Conservation (phyloP, 2,113 vertebrate genomes). For the Catharus minimus region DNA sequence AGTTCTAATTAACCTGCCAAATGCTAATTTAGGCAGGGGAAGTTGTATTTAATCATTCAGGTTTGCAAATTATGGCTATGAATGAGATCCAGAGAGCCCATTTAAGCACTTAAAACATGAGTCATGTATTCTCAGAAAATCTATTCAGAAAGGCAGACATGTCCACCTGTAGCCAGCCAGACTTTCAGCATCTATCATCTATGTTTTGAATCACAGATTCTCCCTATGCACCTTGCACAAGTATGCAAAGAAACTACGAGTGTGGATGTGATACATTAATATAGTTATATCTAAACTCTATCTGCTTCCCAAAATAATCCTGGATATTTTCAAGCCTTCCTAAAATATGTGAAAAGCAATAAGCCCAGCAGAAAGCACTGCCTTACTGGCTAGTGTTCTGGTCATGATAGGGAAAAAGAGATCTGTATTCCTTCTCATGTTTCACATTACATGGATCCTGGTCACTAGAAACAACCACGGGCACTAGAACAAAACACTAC, state of each 20-base stretch:
- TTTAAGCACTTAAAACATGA: neutral
- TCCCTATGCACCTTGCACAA: neutral
- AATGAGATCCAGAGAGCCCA: conserved; percentile 2
- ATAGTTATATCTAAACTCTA: neutral
- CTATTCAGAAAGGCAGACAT: neutral
- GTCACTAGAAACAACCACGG: neutral
- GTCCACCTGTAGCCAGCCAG: neutral
- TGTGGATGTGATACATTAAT: neutral
- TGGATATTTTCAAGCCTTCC: neutral
- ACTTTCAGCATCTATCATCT: neutral
- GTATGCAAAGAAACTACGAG: neutral
- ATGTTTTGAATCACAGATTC: accelerated
- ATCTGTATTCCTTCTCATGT: neutral
- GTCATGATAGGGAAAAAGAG: neutral
- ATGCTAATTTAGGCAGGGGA: neutral
- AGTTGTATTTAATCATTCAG: neutral
- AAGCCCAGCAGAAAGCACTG: neutral
- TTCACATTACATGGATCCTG: neutral
- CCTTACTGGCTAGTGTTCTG: neutral
- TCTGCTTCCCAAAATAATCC: neutral
- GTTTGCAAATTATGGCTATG: neutral
- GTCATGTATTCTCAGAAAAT: neutral
- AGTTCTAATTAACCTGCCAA: conserved; percentile 10
- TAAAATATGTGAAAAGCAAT: neutral
- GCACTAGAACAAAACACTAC: neutral